Base-by-base conservation (phyloP, 1,140 invertebrate species). In the Cherax quadricarinatus region DNA sequence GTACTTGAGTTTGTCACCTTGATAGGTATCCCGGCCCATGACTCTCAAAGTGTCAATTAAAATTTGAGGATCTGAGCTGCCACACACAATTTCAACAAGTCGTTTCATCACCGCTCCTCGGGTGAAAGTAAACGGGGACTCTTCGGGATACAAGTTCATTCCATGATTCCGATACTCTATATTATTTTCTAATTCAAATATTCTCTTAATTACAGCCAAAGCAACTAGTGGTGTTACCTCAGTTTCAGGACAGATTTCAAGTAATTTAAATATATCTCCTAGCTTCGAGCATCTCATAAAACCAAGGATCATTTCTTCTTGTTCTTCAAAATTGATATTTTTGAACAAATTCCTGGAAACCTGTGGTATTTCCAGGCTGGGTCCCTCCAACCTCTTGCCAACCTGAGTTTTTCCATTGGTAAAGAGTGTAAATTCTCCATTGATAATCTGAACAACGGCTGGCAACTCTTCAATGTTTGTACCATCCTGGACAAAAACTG, bases 401-500 rank as follows among this genome's bases (percentile, higher is more conserved):
- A 94, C 93, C 73, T 91, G 93, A 80, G 66, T 93, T 84, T 94
- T 94, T 48, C 94, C 94, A 86, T 90, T 80, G 24, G 92, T 88
- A 79, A 92, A 79, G 14, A 92, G 30, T 53, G n/a, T 79, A 51
- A 93, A 94, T n/a, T 92, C 91, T 30, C 92, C 93, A 88, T 88
- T 92, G 48, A 92, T 94, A 70, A 92, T 91, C 93, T 96, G 95
- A 16, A 97, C 96, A 82, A 97, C 96, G 7, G 97, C 94, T 3
- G 97, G 97, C 73, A 97, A 94, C 94, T 97, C 97, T 93, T 96
- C 96, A 66, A 97, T 96, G 70, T 96, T 95, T 3, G 95, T 94
- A 48, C 97, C 97, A 94, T 97, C 96, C 95, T 97, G 97, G 51
- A 97, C 94, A 62, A 97, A 94, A 62, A 97, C 96, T 16, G 96